Evolutionary conservation across 1,140 invertebrate genomes (phyloP).

Genomic region (Phymorhynchus buccinoides): DNA sequence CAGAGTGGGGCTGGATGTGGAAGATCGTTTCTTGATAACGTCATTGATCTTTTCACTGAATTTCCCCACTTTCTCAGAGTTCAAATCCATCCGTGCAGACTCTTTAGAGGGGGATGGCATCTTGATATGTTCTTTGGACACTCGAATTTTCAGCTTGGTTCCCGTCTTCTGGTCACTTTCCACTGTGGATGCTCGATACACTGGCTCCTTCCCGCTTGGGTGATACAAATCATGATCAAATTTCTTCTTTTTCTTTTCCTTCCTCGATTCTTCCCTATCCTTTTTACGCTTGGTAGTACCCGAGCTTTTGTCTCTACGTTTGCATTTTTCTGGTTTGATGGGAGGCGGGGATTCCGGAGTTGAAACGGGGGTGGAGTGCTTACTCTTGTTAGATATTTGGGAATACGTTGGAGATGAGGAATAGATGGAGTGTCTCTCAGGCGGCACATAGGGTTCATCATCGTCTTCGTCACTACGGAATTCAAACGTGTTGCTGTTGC

Average conservation of each 20-base stretch:
- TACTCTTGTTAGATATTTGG: constrained; percentile 61
- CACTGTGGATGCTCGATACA: constrained; percentile 58
- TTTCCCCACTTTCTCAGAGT: constrained; percentile 15
- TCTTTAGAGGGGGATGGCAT: constrained; percentile 27
- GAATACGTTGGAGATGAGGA: constrained; percentile 60
- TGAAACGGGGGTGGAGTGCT: constrained; percentile 45
- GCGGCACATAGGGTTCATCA: constrained; percentile 39
- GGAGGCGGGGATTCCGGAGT: constrained; percentile 47
- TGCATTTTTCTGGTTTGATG: constrained; percentile 61
- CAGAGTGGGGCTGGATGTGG: constrained; percentile 31
- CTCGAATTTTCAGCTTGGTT: constrained; percentile 62
- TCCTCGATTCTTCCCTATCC: constrained; percentile 63
- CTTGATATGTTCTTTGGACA: constrained; percentile 43
- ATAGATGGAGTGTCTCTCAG: constrained; percentile 43
- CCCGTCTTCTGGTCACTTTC: constrained; percentile 53
- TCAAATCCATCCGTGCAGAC: background rate
- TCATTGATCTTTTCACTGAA: constrained; percentile 33
- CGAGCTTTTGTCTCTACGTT: constrained; percentile 60
- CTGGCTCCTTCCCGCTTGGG: constrained; percentile 47
- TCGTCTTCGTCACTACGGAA: constrained; percentile 67
- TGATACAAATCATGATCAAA: constrained; percentile 49
- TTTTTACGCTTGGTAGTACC: constrained; percentile 64
- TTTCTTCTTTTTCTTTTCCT: constrained; percentile 65
- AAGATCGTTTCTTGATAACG: background rate
- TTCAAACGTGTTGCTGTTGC: constrained; percentile 56